A percentile compares a stretch with the other conserved stretches of the same genome.
These are phyloP conservation scores for Stegana nigrithorax DNA, from an alignment of 2,888 invertebrate genomes.

Conservation along the genomic window DNA sequence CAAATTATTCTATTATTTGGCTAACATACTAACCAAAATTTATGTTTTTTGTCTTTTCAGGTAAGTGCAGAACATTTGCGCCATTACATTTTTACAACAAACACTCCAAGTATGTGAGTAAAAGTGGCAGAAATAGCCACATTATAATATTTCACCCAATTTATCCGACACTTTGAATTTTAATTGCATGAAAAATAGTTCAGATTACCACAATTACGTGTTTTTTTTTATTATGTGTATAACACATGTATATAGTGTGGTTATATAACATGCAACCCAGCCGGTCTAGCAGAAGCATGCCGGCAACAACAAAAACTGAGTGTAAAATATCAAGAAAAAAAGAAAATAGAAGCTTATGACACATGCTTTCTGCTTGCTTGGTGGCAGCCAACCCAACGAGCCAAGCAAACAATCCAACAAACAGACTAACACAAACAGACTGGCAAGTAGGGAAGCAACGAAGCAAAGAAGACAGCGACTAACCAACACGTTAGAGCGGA, in stretches of 20 bases:
- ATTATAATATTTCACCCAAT: conserved; percentile 9
- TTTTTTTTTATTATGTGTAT: background rate
- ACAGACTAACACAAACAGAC: background rate
- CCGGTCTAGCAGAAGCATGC: background rate
- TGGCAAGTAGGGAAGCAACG: background rate
- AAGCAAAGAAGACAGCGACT: background rate
- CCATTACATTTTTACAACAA: too few relatives aligned
- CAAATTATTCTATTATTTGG: too few relatives aligned
- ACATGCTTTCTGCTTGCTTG: background rate
- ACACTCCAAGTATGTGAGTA: too few relatives aligned
- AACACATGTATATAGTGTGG: background rate
- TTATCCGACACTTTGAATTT: conserved; percentile 2
- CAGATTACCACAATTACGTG: conserved; percentile 1
- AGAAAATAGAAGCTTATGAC: background rate
- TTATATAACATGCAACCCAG: background rate
- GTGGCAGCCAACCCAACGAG: background rate
- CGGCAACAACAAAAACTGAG: background rate
- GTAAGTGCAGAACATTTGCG: too few relatives aligned
- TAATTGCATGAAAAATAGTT: conserved; percentile 12
- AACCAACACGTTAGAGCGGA: too few relatives aligned
- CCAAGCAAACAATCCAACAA: background rate
- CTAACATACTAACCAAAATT: too few relatives aligned
- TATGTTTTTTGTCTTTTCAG: too few relatives aligned
- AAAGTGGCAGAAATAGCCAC: background rate
- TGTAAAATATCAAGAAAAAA: background rate